Conservation (phyloP, 2,888 invertebrate species). For the Sisyra terminalis region DNA sequence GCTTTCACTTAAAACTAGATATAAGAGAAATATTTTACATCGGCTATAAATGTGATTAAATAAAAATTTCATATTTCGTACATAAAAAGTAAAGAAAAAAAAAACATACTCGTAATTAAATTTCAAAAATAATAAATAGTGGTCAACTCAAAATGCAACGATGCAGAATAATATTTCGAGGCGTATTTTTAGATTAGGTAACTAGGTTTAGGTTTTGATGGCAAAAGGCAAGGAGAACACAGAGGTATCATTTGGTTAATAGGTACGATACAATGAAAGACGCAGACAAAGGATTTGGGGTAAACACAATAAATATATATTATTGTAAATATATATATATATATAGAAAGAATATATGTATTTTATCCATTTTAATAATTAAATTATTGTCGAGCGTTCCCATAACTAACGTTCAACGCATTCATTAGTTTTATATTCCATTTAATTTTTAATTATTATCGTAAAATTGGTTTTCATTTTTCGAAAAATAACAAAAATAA, state of each 20-base stretch:
- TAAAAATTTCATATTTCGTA: too few species aligned
- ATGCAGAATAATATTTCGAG: conserved; percentile 19
- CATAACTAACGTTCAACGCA: conserved; percentile 8
- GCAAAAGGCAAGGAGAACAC: conserved; percentile 20
- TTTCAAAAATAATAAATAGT: conserved; percentile 2
- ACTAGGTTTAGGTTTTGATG: conserved; percentile 15
- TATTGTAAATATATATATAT: neutral
- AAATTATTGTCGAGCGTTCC: conserved; percentile 6
- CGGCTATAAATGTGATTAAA: conserved; percentile 2
- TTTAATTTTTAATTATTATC: conserved; percentile 1
- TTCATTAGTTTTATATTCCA: conserved; percentile 2
- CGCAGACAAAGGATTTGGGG: conserved; percentile 58
- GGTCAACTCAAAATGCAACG: conserved; percentile 29
- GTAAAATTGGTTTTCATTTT: neutral
- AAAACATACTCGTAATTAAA: too few species aligned
- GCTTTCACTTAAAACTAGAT: too few species aligned
- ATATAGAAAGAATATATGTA: neutral
- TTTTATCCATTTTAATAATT: neutral
- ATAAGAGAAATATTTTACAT: conserved; percentile 2
- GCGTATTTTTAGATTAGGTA: conserved; percentile 8
- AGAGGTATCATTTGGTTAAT: conserved; percentile 22
- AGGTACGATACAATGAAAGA: conserved; percentile 47
- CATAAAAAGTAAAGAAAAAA: too few species aligned
- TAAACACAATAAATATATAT: conserved; percentile 5
- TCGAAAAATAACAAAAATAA: neutral